Evolutionary conservation across 2,888 invertebrate species (phyloP).

Genomic region (Crepidodera aurea): DNA sequence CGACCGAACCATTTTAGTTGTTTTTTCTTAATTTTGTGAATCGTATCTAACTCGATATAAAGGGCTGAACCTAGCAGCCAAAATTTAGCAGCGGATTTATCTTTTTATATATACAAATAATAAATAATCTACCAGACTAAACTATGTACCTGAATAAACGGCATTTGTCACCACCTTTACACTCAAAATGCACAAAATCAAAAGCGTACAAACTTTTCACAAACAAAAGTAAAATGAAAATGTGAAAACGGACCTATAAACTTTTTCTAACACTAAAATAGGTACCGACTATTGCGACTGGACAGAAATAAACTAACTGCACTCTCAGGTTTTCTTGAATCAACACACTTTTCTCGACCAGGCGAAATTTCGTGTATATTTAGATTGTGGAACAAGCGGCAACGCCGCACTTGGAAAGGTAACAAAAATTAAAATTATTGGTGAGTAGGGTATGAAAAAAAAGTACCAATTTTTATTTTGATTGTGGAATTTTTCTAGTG

Average conservation of each 20-base stretch:
- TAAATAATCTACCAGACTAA: too few species aligned
- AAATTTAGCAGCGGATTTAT: too few species aligned
- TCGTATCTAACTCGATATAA: too few species aligned
- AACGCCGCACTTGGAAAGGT: conserved; percentile 6
- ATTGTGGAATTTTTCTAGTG: too few species aligned
- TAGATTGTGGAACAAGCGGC: conserved; percentile 11
- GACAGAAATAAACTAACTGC: conserved; percentile 54
- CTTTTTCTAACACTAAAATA: conserved; percentile 54
- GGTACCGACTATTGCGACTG: conserved; percentile 44
- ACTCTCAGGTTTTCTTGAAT: conserved; percentile 46
- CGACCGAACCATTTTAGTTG: too few species aligned
- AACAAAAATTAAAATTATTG: conserved; percentile 7
- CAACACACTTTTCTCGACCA: conserved; percentile 31
- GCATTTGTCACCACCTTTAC: neutral
- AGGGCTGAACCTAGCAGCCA: too few species aligned
- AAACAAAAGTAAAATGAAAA: conserved; percentile 16
- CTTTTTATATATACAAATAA: too few species aligned
- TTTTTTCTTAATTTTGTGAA: too few species aligned
- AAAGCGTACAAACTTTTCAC: neutral
- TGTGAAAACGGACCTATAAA: conserved; percentile 15
- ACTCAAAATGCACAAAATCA: neutral
- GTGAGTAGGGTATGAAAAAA: neutral
- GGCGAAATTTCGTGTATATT: conserved; percentile 16
- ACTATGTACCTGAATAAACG: neutral
- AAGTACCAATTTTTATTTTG: too few species aligned